Base-by-base conservation (phyloP, 2,888 invertebrate species). In the Iselma pallidipennis region DNA sequence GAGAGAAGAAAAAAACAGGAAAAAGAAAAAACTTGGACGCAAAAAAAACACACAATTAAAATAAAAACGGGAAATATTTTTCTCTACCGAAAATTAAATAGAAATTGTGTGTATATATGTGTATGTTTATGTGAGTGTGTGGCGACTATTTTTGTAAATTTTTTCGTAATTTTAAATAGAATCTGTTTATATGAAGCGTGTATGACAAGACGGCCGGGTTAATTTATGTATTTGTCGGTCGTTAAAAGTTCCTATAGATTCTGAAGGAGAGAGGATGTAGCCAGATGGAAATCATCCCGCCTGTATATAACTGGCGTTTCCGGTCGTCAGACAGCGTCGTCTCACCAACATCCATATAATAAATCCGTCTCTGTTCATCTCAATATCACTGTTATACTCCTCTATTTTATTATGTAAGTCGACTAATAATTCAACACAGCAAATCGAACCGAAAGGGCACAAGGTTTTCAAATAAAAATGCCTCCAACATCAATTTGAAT, bases 241-340 rank as follows among this genome's bases (percentile, higher is more conserved):
- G 76, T 76, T 74, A 71, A 77, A 78, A 77, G 77, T 79, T 78
- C 78, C 75, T 78, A 78, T 71, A 69, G 72, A 73, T 60, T 55
- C 74, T 74, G 76, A 78, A 78, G 78, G 76, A n/a, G n/a, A n/a
- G n/a, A 78, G 80, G 78, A 80, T 80, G 78, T 78, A 75, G 74
- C 77, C 79, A 80, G 78, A 80, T 80, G 80, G 79, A 80, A 80
- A 78, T 78, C 80, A 79, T 80, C 80, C 79, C 78, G 78, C 74
- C 76, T 74, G 74, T 76, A 73, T 85, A 85, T 86, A 86, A 86
- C 85, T 84, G 83, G 83, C 84, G 85, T 83, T 80, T 83, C 83
- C 84, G 83, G 63, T 42, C 45, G 56, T 37, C n/a, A n/a, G 16
- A 37, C 37, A 37, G 37, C 37, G 16, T 37, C 37, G 5, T 16